These are phyloP conservation scores for Drosophila nr. medialis DNA, from an alignment of 2,888 invertebrate species.

Conservation along the genomic window DNA sequence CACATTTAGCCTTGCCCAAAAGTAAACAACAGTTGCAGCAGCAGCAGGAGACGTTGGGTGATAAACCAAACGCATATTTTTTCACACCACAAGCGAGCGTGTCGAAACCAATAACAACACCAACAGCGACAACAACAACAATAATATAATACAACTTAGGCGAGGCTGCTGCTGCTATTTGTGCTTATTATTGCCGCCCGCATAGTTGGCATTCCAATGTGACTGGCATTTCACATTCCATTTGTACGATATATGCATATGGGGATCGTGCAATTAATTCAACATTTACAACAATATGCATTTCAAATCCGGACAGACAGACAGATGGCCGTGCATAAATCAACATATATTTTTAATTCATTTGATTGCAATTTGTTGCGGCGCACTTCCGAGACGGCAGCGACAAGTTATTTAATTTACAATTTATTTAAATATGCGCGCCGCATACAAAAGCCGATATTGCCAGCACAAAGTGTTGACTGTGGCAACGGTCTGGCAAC, in stretches of 20 bases:
- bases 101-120: conserved; percentile 70
- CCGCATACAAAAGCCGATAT: conserved; percentile 35
- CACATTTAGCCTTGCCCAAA: conserved; percentile 57
- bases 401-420: conserved; percentile 33
- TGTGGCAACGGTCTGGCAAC: conserved; percentile 56
- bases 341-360: conserved; percentile 58
- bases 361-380: conserved; percentile 45
- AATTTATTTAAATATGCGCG: conserved; percentile 66
- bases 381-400: conserved; percentile 32
- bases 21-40: conserved; percentile 66
- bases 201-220: conserved; percentile 72
- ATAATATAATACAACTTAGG: conserved; percentile 36
- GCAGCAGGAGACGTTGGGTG: conserved; percentile 40
- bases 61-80: conserved; percentile 77
- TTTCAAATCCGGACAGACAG: conserved; percentile 45
- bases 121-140: conserved; percentile 18
- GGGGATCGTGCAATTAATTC: conserved; percentile 77
- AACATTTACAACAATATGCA: conserved; percentile 66
- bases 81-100: conserved; percentile 69
- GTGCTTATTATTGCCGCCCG: conserved; percentile 59
- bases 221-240: conserved; percentile 51
- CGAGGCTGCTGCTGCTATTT: conserved; percentile 40
- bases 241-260: conserved; percentile 38
- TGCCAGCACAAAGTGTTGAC: conserved; percentile 55
- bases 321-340: conserved; percentile 44